These are phyloP conservation scores for Piaya cayana DNA, from an alignment of 2,113 vertebrate genomes.

Conservation along the genomic window DNA sequence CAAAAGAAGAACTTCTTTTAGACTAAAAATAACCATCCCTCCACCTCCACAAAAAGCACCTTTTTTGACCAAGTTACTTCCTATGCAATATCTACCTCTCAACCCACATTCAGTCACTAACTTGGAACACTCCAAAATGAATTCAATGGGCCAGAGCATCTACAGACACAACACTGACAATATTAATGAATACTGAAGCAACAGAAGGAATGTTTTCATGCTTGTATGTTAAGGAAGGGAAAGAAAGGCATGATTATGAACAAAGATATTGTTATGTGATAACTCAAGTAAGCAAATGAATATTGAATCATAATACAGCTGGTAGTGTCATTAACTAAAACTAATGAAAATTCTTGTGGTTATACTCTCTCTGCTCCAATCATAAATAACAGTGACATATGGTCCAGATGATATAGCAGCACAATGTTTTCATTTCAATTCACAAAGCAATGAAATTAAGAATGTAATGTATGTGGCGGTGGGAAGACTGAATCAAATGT, in stretches of 20 bases:
- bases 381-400: neutral
- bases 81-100: neutral
- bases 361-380: neutral
- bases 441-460: neutral
- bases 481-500: neutral
- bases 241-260: neutral
- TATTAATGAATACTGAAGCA: neutral
- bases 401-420: neutral
- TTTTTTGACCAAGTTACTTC: neutral
- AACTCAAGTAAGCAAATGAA: neutral
- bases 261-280: neutral
- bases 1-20: neutral
- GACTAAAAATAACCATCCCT: neutral
- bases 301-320: neutral
- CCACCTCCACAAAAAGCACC: neutral
- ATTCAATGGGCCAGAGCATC: neutral
- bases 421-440: neutral
- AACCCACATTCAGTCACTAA: neutral
- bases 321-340: neutral
- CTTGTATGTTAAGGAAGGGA: neutral
- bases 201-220: neutral
- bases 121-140: neutral
- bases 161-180: neutral
- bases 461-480: neutral
- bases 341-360: neutral